Evolutionary conservation across 2,888 invertebrate species (phyloP).

Genomic region (Heteromurus nitidus): DNA sequence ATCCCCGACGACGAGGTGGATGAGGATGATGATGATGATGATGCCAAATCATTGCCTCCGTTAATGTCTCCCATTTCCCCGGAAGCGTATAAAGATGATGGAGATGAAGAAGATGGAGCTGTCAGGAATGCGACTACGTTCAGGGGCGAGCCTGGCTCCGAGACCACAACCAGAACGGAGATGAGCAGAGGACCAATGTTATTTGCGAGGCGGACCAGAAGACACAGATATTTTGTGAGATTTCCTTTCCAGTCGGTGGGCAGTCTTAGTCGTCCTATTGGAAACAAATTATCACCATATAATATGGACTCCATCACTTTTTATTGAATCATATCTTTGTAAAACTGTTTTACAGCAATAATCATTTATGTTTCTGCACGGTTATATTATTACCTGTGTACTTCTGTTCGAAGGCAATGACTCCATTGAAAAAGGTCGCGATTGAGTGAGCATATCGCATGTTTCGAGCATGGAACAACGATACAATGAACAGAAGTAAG

Average conservation of each 20-base stretch:
- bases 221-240: constrained; percentile 48
- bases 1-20: constrained; percentile 18
- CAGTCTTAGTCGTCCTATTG: constrained; percentile 51
- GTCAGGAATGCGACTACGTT: constrained; percentile 40
- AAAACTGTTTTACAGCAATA: neutral
- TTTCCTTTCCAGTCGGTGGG: constrained; percentile 54
- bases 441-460: constrained; percentile 34
- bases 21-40: constrained; percentile 4
- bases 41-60: constrained; percentile 22
- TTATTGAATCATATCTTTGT: neutral
- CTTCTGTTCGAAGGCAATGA: constrained; percentile 57
- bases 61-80: constrained; percentile 12
- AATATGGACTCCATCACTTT: too few species aligned
- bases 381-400: constrained; percentile 50
- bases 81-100: neutral
- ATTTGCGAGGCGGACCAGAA: constrained; percentile 41
- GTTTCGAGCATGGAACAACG: constrained; percentile 30
- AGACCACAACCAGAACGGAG: constrained; percentile 38
- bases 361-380: neutral
- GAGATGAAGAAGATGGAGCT: constrained; percentile 2
- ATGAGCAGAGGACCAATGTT: constrained; percentile 46
- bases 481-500: constrained; percentile 41
- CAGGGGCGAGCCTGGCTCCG: constrained; percentile 35
- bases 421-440: constrained; percentile 46
- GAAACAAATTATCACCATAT: neutral